Conservation (phyloP, 2,888 invertebrate genomes). For the Malacosoma neustria region DNA sequence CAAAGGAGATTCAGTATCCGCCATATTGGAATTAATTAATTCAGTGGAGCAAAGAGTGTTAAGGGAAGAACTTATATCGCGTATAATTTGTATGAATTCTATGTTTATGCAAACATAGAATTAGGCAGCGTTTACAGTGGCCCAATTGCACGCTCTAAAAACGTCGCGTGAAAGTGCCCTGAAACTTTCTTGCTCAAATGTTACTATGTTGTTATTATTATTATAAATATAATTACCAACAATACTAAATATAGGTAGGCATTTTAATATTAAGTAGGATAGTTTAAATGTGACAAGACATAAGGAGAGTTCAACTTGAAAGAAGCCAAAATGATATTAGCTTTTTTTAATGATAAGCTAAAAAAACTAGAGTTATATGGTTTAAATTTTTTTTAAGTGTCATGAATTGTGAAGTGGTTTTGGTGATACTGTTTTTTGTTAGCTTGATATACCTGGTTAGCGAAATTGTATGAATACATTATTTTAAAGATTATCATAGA, state of each 20-base stretch:
- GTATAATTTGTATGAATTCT: too few species aligned
- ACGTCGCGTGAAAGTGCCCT: too few species aligned
- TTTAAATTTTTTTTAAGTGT: neutral
- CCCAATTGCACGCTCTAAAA: too few species aligned
- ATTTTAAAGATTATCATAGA: too few species aligned
- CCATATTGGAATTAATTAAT: too few species aligned
- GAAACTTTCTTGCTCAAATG: constrained; percentile 22
- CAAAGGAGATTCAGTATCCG: too few species aligned
- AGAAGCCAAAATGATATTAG: constrained; percentile 72
- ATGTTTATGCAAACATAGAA: too few species aligned
- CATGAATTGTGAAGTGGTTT: neutral
- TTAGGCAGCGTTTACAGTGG: too few species aligned
- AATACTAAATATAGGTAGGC: constrained; percentile 66
- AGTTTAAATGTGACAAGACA: constrained; percentile 58
- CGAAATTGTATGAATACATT: constrained; percentile 44
- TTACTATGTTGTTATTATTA: constrained; percentile 22
- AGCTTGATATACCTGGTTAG: constrained; percentile 55
- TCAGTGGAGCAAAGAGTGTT: too few species aligned
- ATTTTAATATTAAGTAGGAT: constrained; percentile 40
- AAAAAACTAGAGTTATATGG: neutral
- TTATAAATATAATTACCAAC: constrained; percentile 33
- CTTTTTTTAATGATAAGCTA: constrained; percentile 28
- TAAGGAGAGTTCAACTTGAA: constrained; percentile 72
- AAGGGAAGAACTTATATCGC: too few species aligned
- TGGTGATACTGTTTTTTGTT: constrained; percentile 36